These are phyloP conservation scores for Liparis tanakae DNA, from an alignment of 2,797 vertebrate genomes.

Conservation along the genomic window DNA sequence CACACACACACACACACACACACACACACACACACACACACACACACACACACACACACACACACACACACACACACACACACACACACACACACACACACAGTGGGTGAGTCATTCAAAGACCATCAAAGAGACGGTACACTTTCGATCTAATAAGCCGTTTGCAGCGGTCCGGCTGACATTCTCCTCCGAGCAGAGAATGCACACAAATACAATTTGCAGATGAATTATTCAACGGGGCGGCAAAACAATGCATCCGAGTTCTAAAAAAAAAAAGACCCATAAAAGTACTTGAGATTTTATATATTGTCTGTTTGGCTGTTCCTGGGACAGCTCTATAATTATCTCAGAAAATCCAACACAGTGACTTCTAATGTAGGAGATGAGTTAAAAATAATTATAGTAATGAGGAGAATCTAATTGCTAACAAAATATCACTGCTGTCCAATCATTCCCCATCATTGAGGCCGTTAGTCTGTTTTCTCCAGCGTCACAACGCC, in stretches of 20 bases:
- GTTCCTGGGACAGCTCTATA: slow-evolving; percentile 18
- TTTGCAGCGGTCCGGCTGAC: slow-evolving; percentile 62
- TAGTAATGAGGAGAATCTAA: slow-evolving; percentile 12
- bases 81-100: too few relatives aligned
- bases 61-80: too few relatives aligned
- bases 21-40: too few relatives aligned
- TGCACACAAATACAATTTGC: slow-evolving; percentile 52
- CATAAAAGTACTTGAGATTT: slow-evolving; percentile 26
- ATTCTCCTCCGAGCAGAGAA: slow-evolving; percentile 50
- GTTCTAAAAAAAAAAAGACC: slow-evolving; percentile 36
- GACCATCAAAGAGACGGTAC: slow-evolving; percentile 63
- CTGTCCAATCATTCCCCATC: slow-evolving; percentile 2
- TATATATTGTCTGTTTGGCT: slow-evolving; percentile 45
- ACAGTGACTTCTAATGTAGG: not conserved
- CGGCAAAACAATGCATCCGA: slow-evolving; percentile 49
- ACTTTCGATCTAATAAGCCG: slow-evolving; percentile 66
- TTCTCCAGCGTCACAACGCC: not conserved
- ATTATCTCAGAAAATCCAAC: slow-evolving; percentile 33
- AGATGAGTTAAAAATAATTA: not conserved
- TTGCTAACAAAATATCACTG: slow-evolving; percentile 9
- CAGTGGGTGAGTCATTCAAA: slow-evolving; percentile 63
- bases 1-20: too few relatives aligned
- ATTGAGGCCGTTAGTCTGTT: slow-evolving; percentile 11
- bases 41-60: too few relatives aligned
- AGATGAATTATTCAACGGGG: slow-evolving; percentile 69